Base-by-base conservation (phyloP, 2,888 invertebrate species). In the Arenicola marina region DNA sequence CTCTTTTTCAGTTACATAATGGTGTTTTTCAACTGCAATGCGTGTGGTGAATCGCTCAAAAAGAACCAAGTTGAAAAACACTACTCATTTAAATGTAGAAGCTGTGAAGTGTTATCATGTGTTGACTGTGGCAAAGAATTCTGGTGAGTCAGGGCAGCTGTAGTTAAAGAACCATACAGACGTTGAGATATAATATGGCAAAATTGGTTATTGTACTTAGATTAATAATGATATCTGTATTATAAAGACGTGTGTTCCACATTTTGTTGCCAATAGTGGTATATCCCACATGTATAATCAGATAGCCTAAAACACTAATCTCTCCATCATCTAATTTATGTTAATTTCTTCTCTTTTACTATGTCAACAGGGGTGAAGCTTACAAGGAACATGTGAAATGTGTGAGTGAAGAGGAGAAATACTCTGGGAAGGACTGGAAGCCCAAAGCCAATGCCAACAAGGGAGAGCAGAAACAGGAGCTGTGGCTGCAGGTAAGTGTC, bases 41-140 rank as follows among this genome's bases (percentile, higher is more conserved):
- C 90, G 72, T 98, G 97, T 81, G 95, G 95, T 0, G 93, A 93
- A 66, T 89, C 93, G 44, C 84, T 95, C 38, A 93, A 95, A 81
- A 97, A 97, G 80, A 91, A 92, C 31, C 89, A 91, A 80, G 95
- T 95, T 0, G 93, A 92, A 72, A 93, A 93, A 78, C 96, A 96
- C 84, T 86, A 87, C 59, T 48, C 60, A 70, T 88, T 87, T 56
- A 87, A 88, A 78, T 95, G 94, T 79, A 87, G 90, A 59, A 86
- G 86, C 18, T 86, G 86, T 55, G 87, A 89, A 68, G 89, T 88
- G 73, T 85, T 95, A 51, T 92, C 94, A 0, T 97, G 97, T 83
- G 91, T 96, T 82, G 97, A 97, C 81, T 97, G 96, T 81, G 89
- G 91, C 56, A 92, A 93, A 83, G 94, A 94, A 83, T 97, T 92